These are phyloP conservation scores for Heliconius charithonia DNA, from an alignment of 2,888 invertebrate genomes.

Conservation along the genomic window DNA sequence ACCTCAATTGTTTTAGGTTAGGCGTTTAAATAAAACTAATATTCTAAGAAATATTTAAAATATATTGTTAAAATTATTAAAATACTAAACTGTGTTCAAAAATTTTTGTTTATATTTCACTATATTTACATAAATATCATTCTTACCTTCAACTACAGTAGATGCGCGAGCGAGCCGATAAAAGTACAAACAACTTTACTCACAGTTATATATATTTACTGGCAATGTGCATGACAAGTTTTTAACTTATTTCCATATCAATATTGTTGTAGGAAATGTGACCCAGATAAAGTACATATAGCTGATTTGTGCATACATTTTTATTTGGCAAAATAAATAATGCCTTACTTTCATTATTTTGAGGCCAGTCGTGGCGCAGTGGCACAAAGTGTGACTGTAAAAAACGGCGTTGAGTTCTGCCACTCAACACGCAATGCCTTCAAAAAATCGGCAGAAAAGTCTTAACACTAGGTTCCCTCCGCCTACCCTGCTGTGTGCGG, in stretches of 20 bases:
- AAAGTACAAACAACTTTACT: conserved; percentile 22
- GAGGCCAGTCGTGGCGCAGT: no score
- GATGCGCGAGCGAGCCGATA: conserved; percentile 18
- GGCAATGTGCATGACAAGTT: conserved; percentile 11
- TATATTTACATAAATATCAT: conserved; percentile 14
- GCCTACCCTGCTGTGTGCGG: no score
- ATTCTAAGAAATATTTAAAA: no score
- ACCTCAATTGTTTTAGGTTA: no score
- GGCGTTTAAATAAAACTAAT: no score
- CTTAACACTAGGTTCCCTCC: no score
- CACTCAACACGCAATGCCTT: no score
- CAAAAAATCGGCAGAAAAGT: no score
- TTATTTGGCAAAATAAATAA: no score
- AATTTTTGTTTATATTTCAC: background rate
- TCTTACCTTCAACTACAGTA: background rate
- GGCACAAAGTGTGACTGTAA: no score
- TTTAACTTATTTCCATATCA: conserved; percentile 16
- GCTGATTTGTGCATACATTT: background rate
- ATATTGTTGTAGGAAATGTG: background rate
- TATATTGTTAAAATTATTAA: background rate
- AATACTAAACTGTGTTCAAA: background rate
- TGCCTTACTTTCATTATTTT: no score
- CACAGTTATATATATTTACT: conserved; percentile 15
- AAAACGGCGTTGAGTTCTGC: no score
- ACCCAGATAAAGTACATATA: background rate